These are phyloP conservation scores for Mayetiola destructor DNA, from an alignment of 2,888 invertebrate genomes.

Conservation along the genomic window DNA sequence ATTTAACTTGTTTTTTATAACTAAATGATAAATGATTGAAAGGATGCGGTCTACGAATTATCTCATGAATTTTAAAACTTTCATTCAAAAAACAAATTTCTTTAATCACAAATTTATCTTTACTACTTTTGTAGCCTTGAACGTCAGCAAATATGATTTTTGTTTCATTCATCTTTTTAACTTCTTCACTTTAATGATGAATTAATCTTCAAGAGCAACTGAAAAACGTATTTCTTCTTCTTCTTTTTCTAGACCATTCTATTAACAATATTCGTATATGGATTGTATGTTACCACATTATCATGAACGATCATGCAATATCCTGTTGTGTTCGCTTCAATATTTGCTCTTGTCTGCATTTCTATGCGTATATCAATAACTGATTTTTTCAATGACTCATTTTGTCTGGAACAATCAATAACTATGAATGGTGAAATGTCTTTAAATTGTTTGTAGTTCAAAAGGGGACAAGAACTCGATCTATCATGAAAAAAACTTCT, in stretches of 20 bases:
- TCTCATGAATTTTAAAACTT: neutral
- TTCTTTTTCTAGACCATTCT: neutral
- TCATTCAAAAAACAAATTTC: neutral
- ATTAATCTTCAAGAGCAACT: no score
- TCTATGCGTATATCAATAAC: constrained; percentile 23
- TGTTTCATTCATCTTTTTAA: neutral
- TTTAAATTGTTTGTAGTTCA: constrained; percentile 19
- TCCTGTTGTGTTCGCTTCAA: constrained; percentile 20
- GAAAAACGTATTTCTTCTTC: neutral
- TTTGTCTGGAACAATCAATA: constrained; percentile 23
- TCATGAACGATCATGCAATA: constrained; percentile 17
- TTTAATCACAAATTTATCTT: neutral
- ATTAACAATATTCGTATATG: neutral
- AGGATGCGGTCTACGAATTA: neutral
- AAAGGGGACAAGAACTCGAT: neutral
- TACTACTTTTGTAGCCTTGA: neutral
- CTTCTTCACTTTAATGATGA: no score
- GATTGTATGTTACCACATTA: constrained; percentile 17
- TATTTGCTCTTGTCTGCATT: constrained; percentile 21
- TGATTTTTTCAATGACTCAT: constrained; percentile 21
- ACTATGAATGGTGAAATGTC: constrained; percentile 22
- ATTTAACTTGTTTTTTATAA: neutral
- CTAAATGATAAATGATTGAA: neutral
- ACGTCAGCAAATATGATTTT: neutral
- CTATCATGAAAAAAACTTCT: constrained; percentile 18